phyloP scores from a whole-genome alignment of 2,113 vertebrate species.

The Psettodes erumei region DNA sequence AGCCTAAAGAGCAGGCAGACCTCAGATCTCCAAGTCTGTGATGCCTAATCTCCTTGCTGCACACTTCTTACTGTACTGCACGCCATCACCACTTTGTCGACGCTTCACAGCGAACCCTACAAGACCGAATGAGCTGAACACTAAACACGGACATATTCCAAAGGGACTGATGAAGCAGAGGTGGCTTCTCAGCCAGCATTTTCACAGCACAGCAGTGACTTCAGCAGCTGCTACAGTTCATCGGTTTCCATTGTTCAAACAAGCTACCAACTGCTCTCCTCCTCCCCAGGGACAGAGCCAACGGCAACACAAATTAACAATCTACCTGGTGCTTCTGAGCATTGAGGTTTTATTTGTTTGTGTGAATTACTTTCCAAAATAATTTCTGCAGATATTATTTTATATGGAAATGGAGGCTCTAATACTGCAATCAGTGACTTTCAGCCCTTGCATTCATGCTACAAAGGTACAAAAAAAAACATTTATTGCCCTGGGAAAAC shows the following conservation, averaged over 20 bases:
- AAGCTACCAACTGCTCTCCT: constrained; percentile 7
- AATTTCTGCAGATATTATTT: constrained; percentile 3
- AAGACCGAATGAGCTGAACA: constrained; percentile 4
- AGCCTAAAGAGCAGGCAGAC: constrained; percentile 34
- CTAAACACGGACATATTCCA: constrained; percentile 4
- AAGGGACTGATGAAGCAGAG: constrained; percentile 3
- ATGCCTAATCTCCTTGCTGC: constrained; percentile 8
- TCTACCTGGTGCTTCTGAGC: constrained; percentile 15
- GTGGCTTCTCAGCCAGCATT: not conserved
- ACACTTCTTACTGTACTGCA: no score
- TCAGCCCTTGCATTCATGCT: not conserved
- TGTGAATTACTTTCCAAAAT: not conserved
- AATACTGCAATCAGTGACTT: no score
- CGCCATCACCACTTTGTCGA: no score
- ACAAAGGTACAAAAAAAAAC: not conserved
- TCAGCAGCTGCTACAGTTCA: constrained; percentile 20
- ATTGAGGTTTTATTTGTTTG: not conserved
- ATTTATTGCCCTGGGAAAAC: not conserved
- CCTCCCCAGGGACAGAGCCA: not conserved
- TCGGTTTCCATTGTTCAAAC: constrained; percentile 33
- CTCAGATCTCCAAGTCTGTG: constrained; percentile 46
- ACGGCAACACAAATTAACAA: constrained; percentile 25
- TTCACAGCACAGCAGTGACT: constrained; percentile 8
- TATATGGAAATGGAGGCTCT: not conserved
- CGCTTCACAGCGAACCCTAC: not conserved